These are phyloP conservation scores for Cheilinus undulatus DNA, from an alignment of 2,113 vertebrate genomes.

Conservation along the genomic window DNA sequence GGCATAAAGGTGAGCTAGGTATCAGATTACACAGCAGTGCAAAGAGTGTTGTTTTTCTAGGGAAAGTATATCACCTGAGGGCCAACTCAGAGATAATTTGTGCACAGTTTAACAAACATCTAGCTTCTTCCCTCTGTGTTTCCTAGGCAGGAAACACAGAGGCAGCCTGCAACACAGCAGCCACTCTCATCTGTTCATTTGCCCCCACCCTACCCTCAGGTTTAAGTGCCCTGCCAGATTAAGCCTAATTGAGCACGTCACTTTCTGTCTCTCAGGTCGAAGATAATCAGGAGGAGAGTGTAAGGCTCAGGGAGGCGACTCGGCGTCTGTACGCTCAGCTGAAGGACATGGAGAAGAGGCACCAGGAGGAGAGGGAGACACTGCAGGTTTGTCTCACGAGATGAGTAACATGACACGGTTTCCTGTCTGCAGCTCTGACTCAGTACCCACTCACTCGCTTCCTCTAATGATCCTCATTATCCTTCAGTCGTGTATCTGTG, in stretches of 20 bases:
- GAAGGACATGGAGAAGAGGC: conserved; percentile 85
- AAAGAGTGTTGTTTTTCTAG: background rate
- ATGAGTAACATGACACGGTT: conserved; percentile 31
- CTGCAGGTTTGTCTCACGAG: conserved; percentile 84
- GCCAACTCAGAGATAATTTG: background rate
- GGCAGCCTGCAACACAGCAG: no score
- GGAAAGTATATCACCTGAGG: background rate
- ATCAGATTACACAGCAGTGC: conserved; percentile 34
- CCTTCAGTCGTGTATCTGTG: conserved; percentile 22
- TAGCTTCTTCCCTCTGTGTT: conserved; percentile 16
- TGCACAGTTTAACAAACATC: background rate
- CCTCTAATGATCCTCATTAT: conserved; percentile 46
- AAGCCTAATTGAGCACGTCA: conserved; percentile 43
- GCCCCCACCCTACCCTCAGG: conserved; percentile 2
- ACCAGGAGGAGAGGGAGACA: conserved; percentile 83
- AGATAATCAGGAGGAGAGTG: conserved; percentile 77
- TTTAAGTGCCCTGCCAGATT: conserved; percentile 27
- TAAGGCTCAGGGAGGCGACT: conserved; percentile 79
- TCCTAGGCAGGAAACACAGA: no score
- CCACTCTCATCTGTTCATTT: conserved; percentile 21
- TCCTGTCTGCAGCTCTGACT: conserved; percentile 56
- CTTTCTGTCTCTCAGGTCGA: conserved; percentile 57
- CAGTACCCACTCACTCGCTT: conserved; percentile 35
- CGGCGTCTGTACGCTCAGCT: conserved; percentile 83
- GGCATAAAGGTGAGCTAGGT: conserved; percentile 8